Percentiles rank a stretch among this genome's conserved stretches.
Conservation (phyloP, 2,888 invertebrate genomes). For the Lithophane socia region DNA sequence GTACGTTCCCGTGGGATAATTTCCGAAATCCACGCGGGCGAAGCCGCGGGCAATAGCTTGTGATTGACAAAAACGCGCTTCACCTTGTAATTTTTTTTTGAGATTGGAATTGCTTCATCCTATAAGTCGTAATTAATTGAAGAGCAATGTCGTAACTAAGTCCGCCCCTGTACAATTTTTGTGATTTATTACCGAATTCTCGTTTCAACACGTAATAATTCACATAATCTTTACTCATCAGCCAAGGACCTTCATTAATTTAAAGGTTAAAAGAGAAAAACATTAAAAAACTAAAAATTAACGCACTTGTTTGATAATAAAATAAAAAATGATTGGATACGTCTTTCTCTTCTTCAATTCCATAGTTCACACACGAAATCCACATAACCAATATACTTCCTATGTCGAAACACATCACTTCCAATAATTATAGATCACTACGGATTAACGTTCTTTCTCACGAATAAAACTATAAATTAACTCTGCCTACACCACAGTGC, state of each 20-base stretch:
- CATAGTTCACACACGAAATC: slow-evolving; percentile 40
- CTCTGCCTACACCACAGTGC: slow-evolving; percentile 52
- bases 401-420: slow-evolving; percentile 50
- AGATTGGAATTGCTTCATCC: background rate
- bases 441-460: slow-evolving; percentile 63
- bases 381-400: slow-evolving; percentile 31
- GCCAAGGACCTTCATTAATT: background rate
- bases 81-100: no score
- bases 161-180: background rate
- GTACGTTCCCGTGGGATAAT: no score
- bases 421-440: slow-evolving; percentile 59
- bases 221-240: slow-evolving; percentile 4
- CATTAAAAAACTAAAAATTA: background rate
- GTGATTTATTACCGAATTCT: slow-evolving; percentile 25
- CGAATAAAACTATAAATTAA: slow-evolving; percentile 61
- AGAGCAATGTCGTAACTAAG: background rate
- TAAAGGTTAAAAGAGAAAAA: slow-evolving; percentile 9
- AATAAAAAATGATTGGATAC: background rate
- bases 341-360: background rate
- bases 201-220: slow-evolving; percentile 29
- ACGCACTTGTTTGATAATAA: no score
- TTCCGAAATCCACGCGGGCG: no score
- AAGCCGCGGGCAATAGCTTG: no score
- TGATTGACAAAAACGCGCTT: no score
- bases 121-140: slow-evolving; percentile 18